phyloP scores from a whole-genome alignment of 2,888 invertebrate species.

The Therioaphis trifolii region DNA sequence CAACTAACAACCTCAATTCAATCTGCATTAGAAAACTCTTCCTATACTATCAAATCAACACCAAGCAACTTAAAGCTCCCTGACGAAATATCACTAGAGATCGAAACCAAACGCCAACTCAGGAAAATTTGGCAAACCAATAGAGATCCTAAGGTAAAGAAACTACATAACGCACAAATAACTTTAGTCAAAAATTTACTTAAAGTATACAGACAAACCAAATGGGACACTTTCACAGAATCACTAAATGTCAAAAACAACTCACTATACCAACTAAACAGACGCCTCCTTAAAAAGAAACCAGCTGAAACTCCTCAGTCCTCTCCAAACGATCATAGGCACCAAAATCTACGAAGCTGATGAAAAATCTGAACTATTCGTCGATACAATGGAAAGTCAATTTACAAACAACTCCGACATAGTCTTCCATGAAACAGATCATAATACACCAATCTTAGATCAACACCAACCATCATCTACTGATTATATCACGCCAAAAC shows the following conservation, averaged over 20 bases:
- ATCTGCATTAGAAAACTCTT: background rate
- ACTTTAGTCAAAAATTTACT: background rate
- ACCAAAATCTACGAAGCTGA: conserved; percentile 12
- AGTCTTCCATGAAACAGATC: background rate
- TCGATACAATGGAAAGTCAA: conserved; percentile 26
- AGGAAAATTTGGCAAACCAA: background rate
- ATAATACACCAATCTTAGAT: background rate
- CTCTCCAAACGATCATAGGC: background rate
- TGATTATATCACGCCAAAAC: background rate
- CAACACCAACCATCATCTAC: background rate
- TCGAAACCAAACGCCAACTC: background rate
- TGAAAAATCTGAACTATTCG: conserved; percentile 40
- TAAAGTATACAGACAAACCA: background rate
- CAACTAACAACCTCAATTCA: background rate
- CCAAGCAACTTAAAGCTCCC: background rate
- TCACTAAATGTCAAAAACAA: background rate
- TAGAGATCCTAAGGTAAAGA: background rate
- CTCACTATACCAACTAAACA: background rate
- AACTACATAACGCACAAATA: background rate
- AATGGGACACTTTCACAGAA: background rate
- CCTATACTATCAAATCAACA: background rate
- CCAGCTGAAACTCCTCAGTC: background rate
- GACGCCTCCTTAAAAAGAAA: background rate
- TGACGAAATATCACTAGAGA: background rate
- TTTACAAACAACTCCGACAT: background rate